Conservation (phyloP, 2,888 invertebrate genomes). For the Pinctada fucata region DNA sequence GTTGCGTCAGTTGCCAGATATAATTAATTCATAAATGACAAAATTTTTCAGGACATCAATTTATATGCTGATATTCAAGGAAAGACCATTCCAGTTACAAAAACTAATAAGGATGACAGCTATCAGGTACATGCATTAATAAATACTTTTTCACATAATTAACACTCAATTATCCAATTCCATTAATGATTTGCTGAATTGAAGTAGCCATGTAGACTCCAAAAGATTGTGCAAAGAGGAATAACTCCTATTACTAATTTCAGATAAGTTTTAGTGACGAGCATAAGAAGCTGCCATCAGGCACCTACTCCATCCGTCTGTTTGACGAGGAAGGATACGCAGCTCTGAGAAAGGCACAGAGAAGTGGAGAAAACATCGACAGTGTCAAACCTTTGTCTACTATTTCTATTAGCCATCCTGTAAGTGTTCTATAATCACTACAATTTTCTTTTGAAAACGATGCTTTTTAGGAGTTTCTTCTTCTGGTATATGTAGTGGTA, state of each 20-base stretch:
- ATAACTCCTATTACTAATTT: conserved; percentile 22
- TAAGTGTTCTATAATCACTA: conserved; percentile 44
- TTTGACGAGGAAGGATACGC: conserved; percentile 96
- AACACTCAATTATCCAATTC: no score
- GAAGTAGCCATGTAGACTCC: no score
- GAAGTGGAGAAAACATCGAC: conserved; percentile 83
- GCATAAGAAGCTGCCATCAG: conserved; percentile 87
- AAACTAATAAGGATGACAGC: conserved; percentile 84
- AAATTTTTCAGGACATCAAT: conserved; percentile 80
- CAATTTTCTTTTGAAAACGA: no score
- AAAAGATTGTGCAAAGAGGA: no score
- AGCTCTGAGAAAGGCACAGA: conserved; percentile 85
- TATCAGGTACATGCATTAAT: conserved; percentile 80
- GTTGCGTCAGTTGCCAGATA: no score
- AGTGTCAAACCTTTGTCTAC: conserved; percentile 85
- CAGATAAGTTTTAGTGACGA: conserved; percentile 97
- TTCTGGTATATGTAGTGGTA: no score
- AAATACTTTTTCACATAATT: no score
- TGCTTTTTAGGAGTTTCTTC: no score
- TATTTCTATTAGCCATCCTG: conserved; percentile 83
- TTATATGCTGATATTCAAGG: conserved; percentile 94
- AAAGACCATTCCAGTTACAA: conserved; percentile 89
- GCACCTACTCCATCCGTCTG: conserved; percentile 87
- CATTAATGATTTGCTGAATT: no score
- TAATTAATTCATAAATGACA: no score